Evolutionary conservation across 2,113 vertebrate species (phyloP), one percentile per base, ranked within the genome.

Genomic region (Pelvicachromis taeniatus): DNA sequence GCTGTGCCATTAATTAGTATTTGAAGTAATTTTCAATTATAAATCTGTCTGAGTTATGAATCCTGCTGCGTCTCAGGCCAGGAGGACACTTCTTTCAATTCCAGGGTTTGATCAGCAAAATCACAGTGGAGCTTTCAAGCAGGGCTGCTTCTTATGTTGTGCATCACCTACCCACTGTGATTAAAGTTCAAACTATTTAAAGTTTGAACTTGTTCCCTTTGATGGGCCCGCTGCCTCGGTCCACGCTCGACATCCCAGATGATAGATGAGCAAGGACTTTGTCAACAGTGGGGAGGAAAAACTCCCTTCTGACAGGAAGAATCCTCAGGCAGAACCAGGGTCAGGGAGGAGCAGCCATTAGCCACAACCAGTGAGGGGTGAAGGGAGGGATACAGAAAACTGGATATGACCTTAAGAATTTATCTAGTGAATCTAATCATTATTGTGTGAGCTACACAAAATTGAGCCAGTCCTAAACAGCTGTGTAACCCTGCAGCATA

Each of bases 21-120:
- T 85, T 86, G 65, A 90, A 91, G 88, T 79, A 86, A 80, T 86
- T 90, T 92, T 90, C 78, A 87, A 68, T 87, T 83, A 68, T 78
- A 55, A 89, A 87, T 87, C 80, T 79, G 54, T 80, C 70, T 77
- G 77, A 83, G 59, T 87, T 89, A 80, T 83, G 84, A 84, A 42
- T 80, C 87, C 86, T 84, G 85, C 88, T 89, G 85, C 2, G 86
- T 61, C 10, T 33, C 6, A 35, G 75, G n/a, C 61, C 81, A 77
- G 65, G 52, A 77, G 68, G 87, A 89, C 59, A 63, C 17, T 29
- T n/a, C 53, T 81, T 80, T 11, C 68, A 84, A 42, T 80, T 77
- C 29, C 10, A 14, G 19, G 50, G 56, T 45, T 78, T 58, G 80
- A 90, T 88, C 84, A 87, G 68, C 26, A 50, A 77, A 88, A 79